Conservation (phyloP, 2,797 vertebrate species). For the Halcyon leucocephala region DNA sequence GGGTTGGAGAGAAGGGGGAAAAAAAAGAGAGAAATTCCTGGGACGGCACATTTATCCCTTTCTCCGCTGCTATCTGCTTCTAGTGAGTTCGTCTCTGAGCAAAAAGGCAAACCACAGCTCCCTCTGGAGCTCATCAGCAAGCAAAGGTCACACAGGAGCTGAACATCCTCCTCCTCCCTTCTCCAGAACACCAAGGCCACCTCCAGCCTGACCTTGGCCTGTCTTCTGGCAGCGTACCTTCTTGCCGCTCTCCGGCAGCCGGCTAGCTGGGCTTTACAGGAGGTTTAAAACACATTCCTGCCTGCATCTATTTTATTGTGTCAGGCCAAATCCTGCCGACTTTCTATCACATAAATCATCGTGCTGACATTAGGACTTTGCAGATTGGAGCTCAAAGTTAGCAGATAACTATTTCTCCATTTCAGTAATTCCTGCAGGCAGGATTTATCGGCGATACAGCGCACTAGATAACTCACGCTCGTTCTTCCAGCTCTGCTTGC, state of each 20-base stretch:
- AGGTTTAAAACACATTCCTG: neutral
- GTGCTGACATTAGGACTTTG: neutral
- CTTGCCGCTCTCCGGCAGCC: neutral
- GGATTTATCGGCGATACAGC: conserved; percentile 12
- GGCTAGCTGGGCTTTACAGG: too few relatives aligned
- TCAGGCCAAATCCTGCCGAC: neutral
- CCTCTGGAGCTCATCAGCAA: conserved; percentile 56
- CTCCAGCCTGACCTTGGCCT: neutral
- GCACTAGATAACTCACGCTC: neutral
- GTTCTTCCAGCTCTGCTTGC: conserved; percentile 9
- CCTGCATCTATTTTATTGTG: neutral
- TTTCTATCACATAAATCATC: neutral
- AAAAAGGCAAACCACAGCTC: conserved; percentile 51
- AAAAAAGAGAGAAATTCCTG: neutral
- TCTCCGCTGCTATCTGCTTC: neutral
- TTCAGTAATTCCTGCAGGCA: conserved; percentile 31
- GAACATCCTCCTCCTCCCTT: neutral
- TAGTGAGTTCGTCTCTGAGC: neutral
- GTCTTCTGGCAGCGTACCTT: fast-evolving
- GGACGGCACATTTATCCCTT: neutral
- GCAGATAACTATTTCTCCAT: conserved; percentile 46
- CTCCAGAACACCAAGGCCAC: neutral
- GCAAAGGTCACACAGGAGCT: neutral
- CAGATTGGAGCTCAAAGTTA: conserved; percentile 6
- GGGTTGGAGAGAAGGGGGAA: neutral